Base-by-base conservation (phyloP, 2,797 vertebrate species). In the Chanos chanos region DNA sequence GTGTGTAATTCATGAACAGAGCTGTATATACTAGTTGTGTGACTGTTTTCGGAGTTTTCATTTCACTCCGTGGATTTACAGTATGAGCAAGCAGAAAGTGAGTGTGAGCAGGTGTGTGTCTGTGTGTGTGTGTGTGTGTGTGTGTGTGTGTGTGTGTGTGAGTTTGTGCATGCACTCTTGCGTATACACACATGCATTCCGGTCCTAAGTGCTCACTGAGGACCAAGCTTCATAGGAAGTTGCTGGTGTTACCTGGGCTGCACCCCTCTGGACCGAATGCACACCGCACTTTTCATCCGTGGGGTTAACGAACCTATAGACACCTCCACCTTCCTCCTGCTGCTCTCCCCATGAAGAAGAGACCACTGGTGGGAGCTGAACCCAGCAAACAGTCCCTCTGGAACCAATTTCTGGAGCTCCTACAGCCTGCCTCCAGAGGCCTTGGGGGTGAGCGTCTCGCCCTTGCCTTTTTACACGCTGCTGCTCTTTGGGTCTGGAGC, bases 371-470 rank as follows among this genome's bases (percentile, higher is more conserved):
- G 24, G 13, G 81, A 79, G 67, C 28, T 8, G 7, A 7, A 28
- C 28, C 28, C 30, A 28, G 30, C 7, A 63, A 75, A 74, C 82
- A 71, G 75, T 87, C 79, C 81, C 84, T 89, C 87, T 90, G 89
- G 89, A 91, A 89, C 86, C 83, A 83, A 88, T 93, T 90, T 86
- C 79, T 83, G 78, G 79, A 82, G 81, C 81, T 85, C 74, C 19
- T 5, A 61, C 67, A 80, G 77, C 77, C 82, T 78, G 75, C 77
- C 80, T 77, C 76, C 74, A 73, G 79, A 77, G 75, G 79, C 77
- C 68, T 79, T 83, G 78, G 85, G 83, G 85, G 81, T 79, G 80
- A 86, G 81, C 74, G 76, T 72, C 76, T 83, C 82, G 80, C 80
- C 81, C 83, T 83, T 71, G 77, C 77, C 57, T 48, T 76, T 86